Evolutionary conservation across 2,113 vertebrate genomes (phyloP).

Genomic region (Collichthys lucidus): DNA sequence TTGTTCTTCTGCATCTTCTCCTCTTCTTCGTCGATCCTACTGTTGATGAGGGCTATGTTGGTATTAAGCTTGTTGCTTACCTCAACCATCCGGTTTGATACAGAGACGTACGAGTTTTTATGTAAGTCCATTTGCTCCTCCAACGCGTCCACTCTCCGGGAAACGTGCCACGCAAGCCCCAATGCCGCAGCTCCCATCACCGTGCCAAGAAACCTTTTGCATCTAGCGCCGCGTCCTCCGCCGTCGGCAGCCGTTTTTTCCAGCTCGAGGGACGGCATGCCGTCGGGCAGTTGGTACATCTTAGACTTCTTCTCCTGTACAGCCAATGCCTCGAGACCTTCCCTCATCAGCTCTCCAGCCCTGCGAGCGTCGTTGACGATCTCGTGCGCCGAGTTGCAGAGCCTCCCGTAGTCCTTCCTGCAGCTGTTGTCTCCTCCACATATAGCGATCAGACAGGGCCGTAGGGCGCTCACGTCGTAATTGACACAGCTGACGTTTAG

Average conservation of each 20-base stretch:
- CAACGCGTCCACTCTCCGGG: neutral
- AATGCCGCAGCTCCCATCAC: fast-evolving
- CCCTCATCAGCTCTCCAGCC: constrained; percentile 14
- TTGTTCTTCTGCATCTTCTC: neutral
- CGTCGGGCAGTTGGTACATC: neutral
- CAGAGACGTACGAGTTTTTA: neutral
- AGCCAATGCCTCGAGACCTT: neutral
- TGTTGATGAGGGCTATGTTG: neutral
- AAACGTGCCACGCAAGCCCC: neutral
- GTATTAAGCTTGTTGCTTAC: neutral
- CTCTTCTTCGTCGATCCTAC: constrained; percentile 6
- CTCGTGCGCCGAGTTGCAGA: neutral
- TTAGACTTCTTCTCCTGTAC: neutral
- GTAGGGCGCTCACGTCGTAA: constrained; percentile 6
- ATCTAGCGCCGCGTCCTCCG: neutral
- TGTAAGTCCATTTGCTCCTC: constrained; percentile 2
- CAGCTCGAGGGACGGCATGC: neutral
- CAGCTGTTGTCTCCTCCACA: constrained; percentile 15
- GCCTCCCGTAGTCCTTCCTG: constrained; percentile 15
- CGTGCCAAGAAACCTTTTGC: neutral
- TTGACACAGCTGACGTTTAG: constrained; percentile 12
- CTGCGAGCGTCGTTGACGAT: constrained; percentile 15
- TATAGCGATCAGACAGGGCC: constrained; percentile 14
- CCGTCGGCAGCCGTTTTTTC: neutral
- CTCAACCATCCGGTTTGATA: neutral